phyloP scores from a whole-genome alignment of 2,888 invertebrate genomes.

The Cynaeus angustus region DNA sequence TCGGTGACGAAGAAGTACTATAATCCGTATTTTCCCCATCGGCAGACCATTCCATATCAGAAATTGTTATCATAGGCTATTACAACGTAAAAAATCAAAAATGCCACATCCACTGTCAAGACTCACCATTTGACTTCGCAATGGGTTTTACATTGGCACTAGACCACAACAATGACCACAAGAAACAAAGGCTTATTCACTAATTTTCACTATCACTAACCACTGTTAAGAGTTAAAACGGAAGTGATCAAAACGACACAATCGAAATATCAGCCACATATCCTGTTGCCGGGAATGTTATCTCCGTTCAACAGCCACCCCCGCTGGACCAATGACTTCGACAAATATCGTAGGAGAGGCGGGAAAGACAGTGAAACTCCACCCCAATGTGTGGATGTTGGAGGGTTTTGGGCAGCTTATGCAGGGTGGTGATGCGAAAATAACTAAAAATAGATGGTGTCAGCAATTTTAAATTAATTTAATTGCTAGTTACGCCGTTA shows the following conservation, averaged over 20 bases:
- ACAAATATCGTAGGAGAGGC: constrained; percentile 40
- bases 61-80: constrained; percentile 64
- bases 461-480: too few relatives aligned
- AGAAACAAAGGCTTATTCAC: constrained; percentile 7
- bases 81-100: constrained; percentile 18
- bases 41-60: constrained; percentile 68
- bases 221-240: constrained; percentile 32
- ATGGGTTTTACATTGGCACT: constrained; percentile 22
- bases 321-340: constrained; percentile 57
- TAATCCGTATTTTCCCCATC: constrained; percentile 70
- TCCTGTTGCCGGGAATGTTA: constrained; percentile 59
- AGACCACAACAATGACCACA: constrained; percentile 10
- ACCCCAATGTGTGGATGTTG: constrained; percentile 23
- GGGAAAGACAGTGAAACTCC: constrained; percentile 41
- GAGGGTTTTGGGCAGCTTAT: too few relatives aligned
- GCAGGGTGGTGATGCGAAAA: neutral
- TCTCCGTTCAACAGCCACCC: constrained; percentile 60
- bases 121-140: constrained; percentile 35
- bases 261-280: constrained; percentile 60
- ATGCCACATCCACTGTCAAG: constrained; percentile 1
- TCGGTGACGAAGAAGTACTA: constrained; percentile 66
- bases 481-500: too few relatives aligned
- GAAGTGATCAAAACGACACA: constrained; percentile 60
- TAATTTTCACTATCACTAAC: neutral
- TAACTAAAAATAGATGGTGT: neutral